These are phyloP conservation scores for Perizoma affinitatum DNA, from an alignment of 2,888 invertebrate species.

Conservation along the genomic window DNA sequence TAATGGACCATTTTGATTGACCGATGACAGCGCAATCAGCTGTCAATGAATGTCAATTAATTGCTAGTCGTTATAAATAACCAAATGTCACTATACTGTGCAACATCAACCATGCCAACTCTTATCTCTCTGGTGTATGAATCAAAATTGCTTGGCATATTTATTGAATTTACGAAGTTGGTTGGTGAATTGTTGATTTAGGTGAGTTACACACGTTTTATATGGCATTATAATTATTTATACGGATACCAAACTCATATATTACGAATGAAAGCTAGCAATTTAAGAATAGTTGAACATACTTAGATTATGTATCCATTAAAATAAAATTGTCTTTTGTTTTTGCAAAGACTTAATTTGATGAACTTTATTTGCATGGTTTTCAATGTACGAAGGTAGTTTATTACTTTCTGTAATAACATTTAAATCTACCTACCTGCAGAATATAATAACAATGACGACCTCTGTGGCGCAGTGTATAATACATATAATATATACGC, in stretches of 20 bases:
- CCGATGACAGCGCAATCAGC: slow-evolving; percentile 56
- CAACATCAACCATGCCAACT: not conserved
- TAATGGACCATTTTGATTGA: slow-evolving; percentile 56
- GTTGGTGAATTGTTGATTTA: slow-evolving; percentile 32
- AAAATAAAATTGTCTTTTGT: slow-evolving; percentile 9
- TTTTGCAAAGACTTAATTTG: too few species aligned
- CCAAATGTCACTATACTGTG: slow-evolving; percentile 9
- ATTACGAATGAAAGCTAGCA: slow-evolving; percentile 29
- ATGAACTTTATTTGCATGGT: too few species aligned
- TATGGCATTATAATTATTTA: slow-evolving; percentile 29
- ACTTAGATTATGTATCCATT: slow-evolving; percentile 8
- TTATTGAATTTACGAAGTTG: not conserved
- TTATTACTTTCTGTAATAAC: too few species aligned
- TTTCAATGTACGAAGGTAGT: too few species aligned
- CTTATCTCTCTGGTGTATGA: slow-evolving; percentile 1
- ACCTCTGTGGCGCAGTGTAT: too few species aligned
- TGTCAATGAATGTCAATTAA: slow-evolving; percentile 68
- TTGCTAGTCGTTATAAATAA: slow-evolving; percentile 52
- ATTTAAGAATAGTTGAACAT: slow-evolving; percentile 22
- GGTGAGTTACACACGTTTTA: slow-evolving; percentile 29
- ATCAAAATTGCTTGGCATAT: slow-evolving; percentile 6
- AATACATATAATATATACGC: too few species aligned
- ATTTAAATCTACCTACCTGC: too few species aligned
- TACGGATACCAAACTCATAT: slow-evolving; percentile 22
- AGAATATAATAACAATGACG: too few species aligned